Evolutionary conservation across 2,888 invertebrate genomes (phyloP), one percentile per base, ranked within the genome.

Genomic region (Chrysolina americana): DNA sequence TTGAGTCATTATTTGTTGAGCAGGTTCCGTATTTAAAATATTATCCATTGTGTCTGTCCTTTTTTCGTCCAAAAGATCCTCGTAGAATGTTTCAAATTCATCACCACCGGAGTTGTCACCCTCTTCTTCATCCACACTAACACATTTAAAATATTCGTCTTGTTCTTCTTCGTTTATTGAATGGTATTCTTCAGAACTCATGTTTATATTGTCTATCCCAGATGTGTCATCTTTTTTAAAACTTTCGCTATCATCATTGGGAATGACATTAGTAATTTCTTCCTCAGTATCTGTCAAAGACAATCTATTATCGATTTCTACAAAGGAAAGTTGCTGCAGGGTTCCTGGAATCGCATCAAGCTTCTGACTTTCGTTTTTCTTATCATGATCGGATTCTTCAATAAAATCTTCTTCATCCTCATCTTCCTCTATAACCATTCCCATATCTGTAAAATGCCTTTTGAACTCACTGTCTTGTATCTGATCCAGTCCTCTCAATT

Each of bases 391-490:
- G 1, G n/a, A 44, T 17, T 9, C 41, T 19, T 41, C 50, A n/a
- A 71, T 53, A n/a, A 72, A 59, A 19, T 74, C 70, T 17, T 73
- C 75, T 10, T 62, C 64, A 0, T 71, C 66, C 21, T 68, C 71
- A 19, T 80, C 78, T 53, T 79, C 78, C 10, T 76, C 76, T 11
- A 77, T 23, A 75, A 75, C 73, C 76, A 83, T 78, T 9, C 80
- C 83, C 79, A 82, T 81, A 50, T 83, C 81, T 10, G 53, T 75
- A 59, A 79, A 81, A 41, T 80, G 80, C 44, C 78, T 80, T 65
- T 64, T 79, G 53, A 80, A 75, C 68, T 79, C 79, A 36, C 71
- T 72, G 13, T 70, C 64, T 17, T 68, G 64, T 48, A 76, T 76
- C 48, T 70, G 56, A 50, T 66, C 71, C 1, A 71, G 64, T 70